Evolutionary conservation across 2,888 invertebrate genomes (phyloP).

Genomic region (Sympetrum striolatum): DNA sequence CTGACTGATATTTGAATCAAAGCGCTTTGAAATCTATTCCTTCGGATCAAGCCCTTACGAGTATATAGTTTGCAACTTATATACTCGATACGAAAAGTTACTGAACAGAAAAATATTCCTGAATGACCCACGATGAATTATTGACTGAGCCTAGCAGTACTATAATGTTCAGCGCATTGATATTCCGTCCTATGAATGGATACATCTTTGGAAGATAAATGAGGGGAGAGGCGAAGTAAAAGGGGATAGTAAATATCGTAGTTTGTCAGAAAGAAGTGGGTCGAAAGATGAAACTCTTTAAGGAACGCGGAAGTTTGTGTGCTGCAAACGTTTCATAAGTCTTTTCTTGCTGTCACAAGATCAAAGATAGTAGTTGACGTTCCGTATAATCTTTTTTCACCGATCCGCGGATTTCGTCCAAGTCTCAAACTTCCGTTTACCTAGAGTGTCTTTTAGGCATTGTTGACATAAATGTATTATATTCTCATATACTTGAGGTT

Average conservation of each 20-base stretch:
- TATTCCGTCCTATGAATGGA: neutral
- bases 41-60: no score
- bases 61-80: no score
- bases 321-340: neutral
- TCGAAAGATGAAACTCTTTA: constrained; percentile 10
- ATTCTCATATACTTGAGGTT: no score
- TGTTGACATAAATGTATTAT: no score
- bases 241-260: neutral
- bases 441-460: no score
- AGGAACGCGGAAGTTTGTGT: constrained; percentile 14
- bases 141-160: neutral
- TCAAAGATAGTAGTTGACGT: constrained; percentile 17
- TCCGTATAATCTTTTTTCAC: neutral
- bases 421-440: neutral
- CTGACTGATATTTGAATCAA: no score
- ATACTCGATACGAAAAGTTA: no score
- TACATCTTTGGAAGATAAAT: neutral
- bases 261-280: neutral
- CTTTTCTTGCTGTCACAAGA: constrained; percentile 2
- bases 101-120: neutral
- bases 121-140: neutral
- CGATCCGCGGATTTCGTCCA: neutral
- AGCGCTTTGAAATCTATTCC: no score
- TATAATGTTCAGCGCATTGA: neutral
- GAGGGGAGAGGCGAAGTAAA: neutral